Conservation (phyloP, 2,888 invertebrate species). For the Tetheella fluctuosa region DNA sequence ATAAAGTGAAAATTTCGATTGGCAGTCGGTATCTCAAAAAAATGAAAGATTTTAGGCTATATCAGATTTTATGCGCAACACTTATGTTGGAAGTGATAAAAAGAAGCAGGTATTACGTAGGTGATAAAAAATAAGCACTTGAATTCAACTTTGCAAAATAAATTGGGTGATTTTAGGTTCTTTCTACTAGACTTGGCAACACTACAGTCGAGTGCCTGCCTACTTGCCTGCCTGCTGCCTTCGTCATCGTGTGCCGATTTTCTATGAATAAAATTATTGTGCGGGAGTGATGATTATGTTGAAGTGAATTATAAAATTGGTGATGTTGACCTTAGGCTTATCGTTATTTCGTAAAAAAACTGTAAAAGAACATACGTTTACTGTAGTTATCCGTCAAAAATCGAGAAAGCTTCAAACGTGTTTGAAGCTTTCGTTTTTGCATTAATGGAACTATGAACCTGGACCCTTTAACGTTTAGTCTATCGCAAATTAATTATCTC, state of each 20-base stretch:
- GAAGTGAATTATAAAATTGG: conserved; percentile 77
- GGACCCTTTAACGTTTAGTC: conserved; percentile 99
- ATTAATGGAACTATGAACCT: conserved; percentile 99
- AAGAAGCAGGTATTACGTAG: too few species aligned
- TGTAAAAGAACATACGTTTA: conserved; percentile 71
- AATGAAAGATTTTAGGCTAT: too few species aligned
- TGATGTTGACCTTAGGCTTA: conserved; percentile 80
- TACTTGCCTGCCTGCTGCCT: conserved; percentile 37
- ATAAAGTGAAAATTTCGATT: too few species aligned
- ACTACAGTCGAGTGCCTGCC: too few species aligned
- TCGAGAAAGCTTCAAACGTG: conserved; percentile 95
- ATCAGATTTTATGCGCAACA: too few species aligned
- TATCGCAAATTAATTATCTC: conserved; percentile 99
- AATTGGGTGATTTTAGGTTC: too few species aligned
- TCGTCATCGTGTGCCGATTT: conserved; percentile 68
- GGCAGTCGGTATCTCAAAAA: too few species aligned
- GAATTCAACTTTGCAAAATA: too few species aligned
- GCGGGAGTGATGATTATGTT: conserved; percentile 61
- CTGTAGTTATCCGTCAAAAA: conserved; percentile 87
- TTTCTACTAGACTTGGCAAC: too few species aligned
- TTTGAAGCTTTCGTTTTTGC: conserved; percentile 98
- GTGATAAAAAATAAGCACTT: too few species aligned
- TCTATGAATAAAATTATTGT: conserved; percentile 48
- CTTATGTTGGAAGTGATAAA: too few species aligned
- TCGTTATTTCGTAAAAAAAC: conserved; percentile 75